Percentiles rank a stretch among this genome's conserved stretches.
These are phyloP conservation scores for Noctua janthe DNA, from an alignment of 2,888 invertebrate genomes.

Conservation along the genomic window DNA sequence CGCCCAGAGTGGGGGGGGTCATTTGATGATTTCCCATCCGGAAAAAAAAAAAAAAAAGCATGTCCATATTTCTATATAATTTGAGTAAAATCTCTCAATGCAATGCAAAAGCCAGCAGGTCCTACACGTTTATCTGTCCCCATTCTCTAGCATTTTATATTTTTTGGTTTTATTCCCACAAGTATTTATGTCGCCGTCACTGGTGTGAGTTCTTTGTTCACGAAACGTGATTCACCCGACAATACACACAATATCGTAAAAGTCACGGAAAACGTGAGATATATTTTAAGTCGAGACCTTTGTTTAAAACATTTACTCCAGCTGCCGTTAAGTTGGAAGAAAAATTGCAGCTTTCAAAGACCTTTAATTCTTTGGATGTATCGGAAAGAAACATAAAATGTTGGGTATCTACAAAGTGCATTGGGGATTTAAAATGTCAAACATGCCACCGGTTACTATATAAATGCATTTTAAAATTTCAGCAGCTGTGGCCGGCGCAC, in stretches of 20 bases:
- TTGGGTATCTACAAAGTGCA: conserved; percentile 9
- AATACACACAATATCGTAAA: conserved; percentile 59
- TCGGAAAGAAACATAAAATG: conserved; percentile 40
- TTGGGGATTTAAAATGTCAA: conserved; percentile 26
- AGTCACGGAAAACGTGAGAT: conserved; percentile 58
- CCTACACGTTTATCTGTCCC: conserved; percentile 6
- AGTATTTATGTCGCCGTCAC: conserved; percentile 44
- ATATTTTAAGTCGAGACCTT: conserved; percentile 52
- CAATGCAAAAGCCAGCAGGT: conserved; percentile 22
- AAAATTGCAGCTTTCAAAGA: conserved; percentile 12
- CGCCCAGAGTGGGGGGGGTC: no score
- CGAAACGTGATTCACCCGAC: conserved; percentile 59
- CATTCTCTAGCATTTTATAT: conserved; percentile 25
- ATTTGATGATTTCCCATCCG: no score
- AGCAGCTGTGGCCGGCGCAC: conserved; percentile 55
- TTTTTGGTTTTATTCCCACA: conserved; percentile 54
- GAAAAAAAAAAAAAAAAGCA: no score
- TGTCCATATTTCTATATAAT: neutral
- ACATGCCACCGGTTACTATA: conserved; percentile 26
- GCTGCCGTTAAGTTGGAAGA: conserved; percentile 23
- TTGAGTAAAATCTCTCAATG: neutral
- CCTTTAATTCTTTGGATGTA: conserved; percentile 16
- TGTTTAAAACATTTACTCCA: conserved; percentile 47
- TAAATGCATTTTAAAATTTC: conserved; percentile 64
- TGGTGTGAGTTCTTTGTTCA: conserved; percentile 57